These are phyloP conservation scores for Galaxea fascicularis DNA, from an alignment of 92 coral and sea anemone species.

Conservation along the genomic window DNA sequence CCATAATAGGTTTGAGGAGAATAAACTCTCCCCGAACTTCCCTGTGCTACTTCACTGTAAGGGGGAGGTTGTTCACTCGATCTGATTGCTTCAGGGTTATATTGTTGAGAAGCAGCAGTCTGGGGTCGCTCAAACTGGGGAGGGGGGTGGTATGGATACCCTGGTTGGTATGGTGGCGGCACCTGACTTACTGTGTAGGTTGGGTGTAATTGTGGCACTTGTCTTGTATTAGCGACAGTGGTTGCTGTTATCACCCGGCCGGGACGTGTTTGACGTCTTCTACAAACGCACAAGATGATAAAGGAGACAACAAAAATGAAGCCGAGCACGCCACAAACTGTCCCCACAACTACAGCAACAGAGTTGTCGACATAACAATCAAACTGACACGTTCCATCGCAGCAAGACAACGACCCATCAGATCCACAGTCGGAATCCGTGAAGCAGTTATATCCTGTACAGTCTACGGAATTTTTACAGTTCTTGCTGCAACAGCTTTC, in stretches of 20 bases:
- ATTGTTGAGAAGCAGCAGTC: slow-evolving; percentile 8
- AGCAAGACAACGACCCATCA: background rate
- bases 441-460: background rate
- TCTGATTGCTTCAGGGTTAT: slow-evolving; percentile 3
- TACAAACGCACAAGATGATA: background rate
- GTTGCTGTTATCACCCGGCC: background rate
- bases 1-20: slow-evolving; percentile 1
- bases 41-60: slow-evolving; percentile 3
- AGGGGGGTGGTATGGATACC: slow-evolving; percentile 8
- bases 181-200: background rate
- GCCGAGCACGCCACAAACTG: background rate
- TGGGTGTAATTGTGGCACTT: background rate
- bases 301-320: background rate
- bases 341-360: background rate
- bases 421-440: slow-evolving; percentile 1
- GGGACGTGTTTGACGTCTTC: background rate
- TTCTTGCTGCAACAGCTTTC: background rate
- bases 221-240: background rate
- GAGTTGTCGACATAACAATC: background rate
- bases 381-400: background rate
- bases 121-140: background rate
- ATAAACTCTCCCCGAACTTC: background rate
- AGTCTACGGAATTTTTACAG: background rate
- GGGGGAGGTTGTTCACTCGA: slow-evolving; percentile 29
- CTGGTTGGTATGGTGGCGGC: slow-evolving; percentile 18